Evolutionary conservation across 2,888 invertebrate genomes (phyloP), one percentile per base, ranked within the genome.

Genomic region (Silvanus unidentatus): DNA sequence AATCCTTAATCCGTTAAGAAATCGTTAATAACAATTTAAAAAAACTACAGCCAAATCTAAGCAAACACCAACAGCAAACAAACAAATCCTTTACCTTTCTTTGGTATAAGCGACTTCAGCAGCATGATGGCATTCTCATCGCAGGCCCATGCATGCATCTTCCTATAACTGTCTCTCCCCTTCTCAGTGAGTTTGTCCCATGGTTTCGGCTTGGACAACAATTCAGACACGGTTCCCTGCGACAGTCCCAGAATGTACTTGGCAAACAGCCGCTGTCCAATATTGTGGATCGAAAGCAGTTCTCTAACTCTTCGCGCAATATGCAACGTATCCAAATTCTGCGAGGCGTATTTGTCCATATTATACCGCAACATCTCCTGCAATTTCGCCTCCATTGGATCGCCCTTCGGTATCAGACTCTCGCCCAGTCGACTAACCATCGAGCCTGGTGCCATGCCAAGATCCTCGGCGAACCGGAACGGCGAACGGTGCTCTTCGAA

Each of bases 161-260:
- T 97, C 66, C 99, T 79, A 76, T 99, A 99, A 62, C 97, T 97
- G 77, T 99, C 99, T 44, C 98, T 79, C 28, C 99, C 99, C 73
- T 99, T 99, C 76, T 99, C 99, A 46, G 99, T 99, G 67, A 99
- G 78, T 75, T 98, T 98, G 76, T 97, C 96, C 99, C 99, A 99
- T 10, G 96, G 96, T 71, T 99, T 97, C 43, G 99, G 99, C 71
- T 99, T 99, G 58, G 97, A 97, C 52, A 99, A 80, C 63, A 99
- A 77, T 75, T 99, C 99, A 55, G 95, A 95, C 39, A 99, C 97
- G 15, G 99, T 99, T 48, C 99, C 99, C 73, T 99, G 98, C 51
- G 88, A 95, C 50, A 94, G 76, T 1, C 98, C 98, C 58, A 99
- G 82, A 40, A 99, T 93, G 74, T 97, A 97, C 72, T 98, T 98